Evolutionary conservation across 2,888 invertebrate genomes (phyloP).

Genomic region (Notodonta dromedarius): DNA sequence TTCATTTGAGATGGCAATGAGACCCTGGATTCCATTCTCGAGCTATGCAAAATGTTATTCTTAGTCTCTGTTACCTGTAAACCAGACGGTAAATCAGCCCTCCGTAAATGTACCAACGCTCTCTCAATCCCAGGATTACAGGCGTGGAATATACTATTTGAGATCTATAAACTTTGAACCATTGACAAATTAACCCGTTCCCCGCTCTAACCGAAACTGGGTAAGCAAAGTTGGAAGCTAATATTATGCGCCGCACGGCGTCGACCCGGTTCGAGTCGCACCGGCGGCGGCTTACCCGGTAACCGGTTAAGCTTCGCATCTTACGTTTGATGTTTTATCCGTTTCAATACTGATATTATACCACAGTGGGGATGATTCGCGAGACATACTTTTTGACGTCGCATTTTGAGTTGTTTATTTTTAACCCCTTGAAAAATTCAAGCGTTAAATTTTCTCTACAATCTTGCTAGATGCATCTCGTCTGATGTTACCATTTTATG

Average conservation of each 20-base stretch:
- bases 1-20: too few relatives aligned
- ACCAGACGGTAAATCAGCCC: too few relatives aligned
- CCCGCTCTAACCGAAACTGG: background rate
- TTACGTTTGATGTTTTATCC: slow-evolving; percentile 13
- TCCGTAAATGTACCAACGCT: too few relatives aligned
- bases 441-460: too few relatives aligned
- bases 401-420: slow-evolving; percentile 7
- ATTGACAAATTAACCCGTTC: background rate
- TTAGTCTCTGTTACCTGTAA: too few relatives aligned
- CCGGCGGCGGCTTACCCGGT: slow-evolving; percentile 32
- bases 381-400: background rate
- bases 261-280: slow-evolving; percentile 36
- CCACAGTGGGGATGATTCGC: background rate
- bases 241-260: slow-evolving; percentile 50
- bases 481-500: too few relatives aligned
- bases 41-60: too few relatives aligned
- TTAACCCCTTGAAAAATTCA: slow-evolving; percentile 16
- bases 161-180: background rate
- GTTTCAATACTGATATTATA: slow-evolving; percentile 8
- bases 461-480: too few relatives aligned
- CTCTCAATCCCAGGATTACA: too few relatives aligned
- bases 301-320: slow-evolving; percentile 31
- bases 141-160: background rate
- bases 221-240: background rate
- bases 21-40: too few relatives aligned